Base-by-base conservation (phyloP, 2,888 invertebrate species). In the Leucozona laternaria region DNA sequence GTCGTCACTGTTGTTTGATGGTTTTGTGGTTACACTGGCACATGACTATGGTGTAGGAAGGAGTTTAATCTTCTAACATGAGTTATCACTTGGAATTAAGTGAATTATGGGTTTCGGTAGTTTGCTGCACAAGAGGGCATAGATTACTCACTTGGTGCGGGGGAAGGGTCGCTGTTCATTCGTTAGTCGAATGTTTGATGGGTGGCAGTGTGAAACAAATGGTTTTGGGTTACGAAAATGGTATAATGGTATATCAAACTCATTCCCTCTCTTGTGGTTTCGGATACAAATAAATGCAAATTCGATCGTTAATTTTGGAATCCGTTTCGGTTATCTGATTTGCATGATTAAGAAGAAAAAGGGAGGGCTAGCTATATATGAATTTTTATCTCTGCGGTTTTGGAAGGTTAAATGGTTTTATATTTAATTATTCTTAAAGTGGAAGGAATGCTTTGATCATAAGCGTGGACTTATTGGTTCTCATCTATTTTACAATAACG, bases 21-120 rank as follows among this genome's bases (percentile, higher is more conserved):
- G 85, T 78, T 85, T 81, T 85, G 82, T 40, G 78, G 82, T 71
- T 79, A 25, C 58, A 45, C 37, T 40, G 31, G 43, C 57, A 71
- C 78, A 71, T 53, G 55, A 31, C 37, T 62, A 68, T 11, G 17
- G 17, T 34, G 40, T 40, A 25, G 48, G 45, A 70, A 64, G 71
- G 62, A 55, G 55, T 62, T 73, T 71, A 66, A 75, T 78, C 72
- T 75, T 71, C 73, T 71, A 79, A 86, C 86, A 86, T 82, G 86
- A 86, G 82, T 82, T 86, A 86, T 86, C 86, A 82, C 82, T 79
- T 70, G 66, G 86, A 86, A 82, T 86, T 86, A 86, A 86, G 86
- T 86, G 86, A 86, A 86, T 86, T 86, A 86, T 86, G 82, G 86
- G 78, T 81, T 78, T 86, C 73, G 82, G 62, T 78, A 82, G 85